Conservation (phyloP, 2,113 vertebrate species). For the Lanius ludovicianus region DNA sequence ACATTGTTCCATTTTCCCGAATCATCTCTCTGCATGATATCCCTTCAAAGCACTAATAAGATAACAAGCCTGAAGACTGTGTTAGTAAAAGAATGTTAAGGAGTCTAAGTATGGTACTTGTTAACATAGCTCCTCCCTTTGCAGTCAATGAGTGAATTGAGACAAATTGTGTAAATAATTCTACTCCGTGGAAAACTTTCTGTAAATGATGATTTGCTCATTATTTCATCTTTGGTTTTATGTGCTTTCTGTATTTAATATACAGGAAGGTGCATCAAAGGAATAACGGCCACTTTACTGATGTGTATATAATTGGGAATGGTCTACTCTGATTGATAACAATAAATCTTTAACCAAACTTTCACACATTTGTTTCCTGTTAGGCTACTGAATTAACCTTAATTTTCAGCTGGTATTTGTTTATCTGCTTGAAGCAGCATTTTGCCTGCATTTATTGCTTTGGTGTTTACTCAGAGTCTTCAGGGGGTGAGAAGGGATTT, state of each 20-base stretch:
- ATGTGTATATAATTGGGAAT: neutral
- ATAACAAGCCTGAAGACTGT: neutral
- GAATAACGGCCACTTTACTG: neutral
- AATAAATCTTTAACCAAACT: neutral
- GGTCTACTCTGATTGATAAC: neutral
- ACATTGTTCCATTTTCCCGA: neutral
- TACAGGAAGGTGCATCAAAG: neutral
- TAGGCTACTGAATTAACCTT: neutral
- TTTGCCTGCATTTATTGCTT: neutral
- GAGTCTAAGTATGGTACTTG: neutral
- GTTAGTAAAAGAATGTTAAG: neutral
- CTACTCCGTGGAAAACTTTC: neutral
- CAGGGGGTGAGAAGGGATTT: neutral
- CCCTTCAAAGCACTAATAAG: neutral
- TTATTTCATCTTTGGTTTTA: neutral
- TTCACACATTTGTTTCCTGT: neutral
- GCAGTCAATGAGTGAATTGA: neutral
- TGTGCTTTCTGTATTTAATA: neutral
- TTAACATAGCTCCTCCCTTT: neutral
- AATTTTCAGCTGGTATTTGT: neutral
- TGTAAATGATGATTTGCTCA: neutral
- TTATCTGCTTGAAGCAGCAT: neutral
- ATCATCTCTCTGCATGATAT: neutral
- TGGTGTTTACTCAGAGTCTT: neutral
- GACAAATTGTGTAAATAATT: neutral